Base-by-base conservation (phyloP, 2,797 vertebrate species). In the Amblyopsis hoosieri region DNA sequence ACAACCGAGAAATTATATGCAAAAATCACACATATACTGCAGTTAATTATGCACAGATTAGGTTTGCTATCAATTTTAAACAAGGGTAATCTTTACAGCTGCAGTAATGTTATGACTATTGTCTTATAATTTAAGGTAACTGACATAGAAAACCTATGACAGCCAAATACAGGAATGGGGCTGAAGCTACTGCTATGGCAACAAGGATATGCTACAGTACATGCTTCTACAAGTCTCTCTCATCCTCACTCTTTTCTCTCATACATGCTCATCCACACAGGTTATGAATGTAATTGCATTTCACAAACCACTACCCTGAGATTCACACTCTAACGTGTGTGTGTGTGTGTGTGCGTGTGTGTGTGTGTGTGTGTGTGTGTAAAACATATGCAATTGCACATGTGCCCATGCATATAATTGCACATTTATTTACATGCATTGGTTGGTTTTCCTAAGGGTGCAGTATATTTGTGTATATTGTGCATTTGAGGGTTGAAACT, bases 241-340 rank as follows among this genome's bases (percentile, higher is more conserved):
- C 17, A 12, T 6, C 5, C 52, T 54, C 14, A 42, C 17, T 14
- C 4, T 45, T n/a, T 0, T 15, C 29, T 15, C 59, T n/a, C 13
- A 48, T 10, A 19, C 3, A 46, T 17, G 11, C 2, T 47, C 64
- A 57, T 8, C 53, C n/a, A 15, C 2, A 31, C n/a, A 51, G 64
- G 54, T 64, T 23, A 54, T 14, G 13, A 54, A 33, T 67, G 58
- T 66, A 76, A 78, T 78, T 70, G 64, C 51, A 74, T 84, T 79
- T 75, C 64, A 71, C 51, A 64, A 76, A 74, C 50, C 60, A 52
- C 47, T 48, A 68, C 54, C 66, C 64, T 46, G 54, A 72, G 59
- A 67, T 70, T 75, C 61, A 71, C 74, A 78, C 60, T 75, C 59
- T 46, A 63, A 60, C 48, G 63, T 48, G 71, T 73, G 45, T 57